Conservation (phyloP, 2,888 invertebrate species). For the Drosophila kambysellisi region DNA sequence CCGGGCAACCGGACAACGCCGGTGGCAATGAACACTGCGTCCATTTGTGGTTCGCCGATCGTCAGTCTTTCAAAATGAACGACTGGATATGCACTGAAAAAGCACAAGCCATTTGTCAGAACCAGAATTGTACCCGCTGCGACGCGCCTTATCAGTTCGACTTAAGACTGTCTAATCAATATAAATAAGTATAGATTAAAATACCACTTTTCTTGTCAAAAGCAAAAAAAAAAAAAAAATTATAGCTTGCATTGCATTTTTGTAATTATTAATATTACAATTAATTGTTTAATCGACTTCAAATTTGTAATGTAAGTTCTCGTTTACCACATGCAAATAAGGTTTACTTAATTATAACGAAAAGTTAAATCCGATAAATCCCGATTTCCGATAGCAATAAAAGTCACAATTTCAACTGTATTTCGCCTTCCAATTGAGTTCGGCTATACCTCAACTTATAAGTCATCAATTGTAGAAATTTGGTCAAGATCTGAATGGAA, state of each 20-base stretch:
- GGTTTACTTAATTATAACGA: not conserved
- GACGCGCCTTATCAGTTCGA: not conserved
- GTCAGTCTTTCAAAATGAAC: slow-evolving; percentile 26
- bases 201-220: not conserved
- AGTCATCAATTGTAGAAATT: not conserved
- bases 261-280: not conserved
- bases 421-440: not conserved
- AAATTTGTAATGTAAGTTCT: not conserved
- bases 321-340: not conserved
- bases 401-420: not conserved
- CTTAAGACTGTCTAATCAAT: not conserved
- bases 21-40: slow-evolving; percentile 30
- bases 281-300: not conserved
- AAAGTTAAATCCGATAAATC: too few relatives aligned
- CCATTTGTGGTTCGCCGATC: not conserved
- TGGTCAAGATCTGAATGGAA: not conserved
- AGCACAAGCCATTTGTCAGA: slow-evolving; percentile 5
- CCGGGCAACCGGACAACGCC: slow-evolving; percentile 23
- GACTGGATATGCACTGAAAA: slow-evolving; percentile 4
- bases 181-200: not conserved
- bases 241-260: not conserved
- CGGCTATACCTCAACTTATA: not conserved
- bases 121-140: not conserved
- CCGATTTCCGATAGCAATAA: not conserved
- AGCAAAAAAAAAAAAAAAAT: not conserved